Conservation (phyloP, 2,888 invertebrate genomes). For the Ophion obscuratus region DNA sequence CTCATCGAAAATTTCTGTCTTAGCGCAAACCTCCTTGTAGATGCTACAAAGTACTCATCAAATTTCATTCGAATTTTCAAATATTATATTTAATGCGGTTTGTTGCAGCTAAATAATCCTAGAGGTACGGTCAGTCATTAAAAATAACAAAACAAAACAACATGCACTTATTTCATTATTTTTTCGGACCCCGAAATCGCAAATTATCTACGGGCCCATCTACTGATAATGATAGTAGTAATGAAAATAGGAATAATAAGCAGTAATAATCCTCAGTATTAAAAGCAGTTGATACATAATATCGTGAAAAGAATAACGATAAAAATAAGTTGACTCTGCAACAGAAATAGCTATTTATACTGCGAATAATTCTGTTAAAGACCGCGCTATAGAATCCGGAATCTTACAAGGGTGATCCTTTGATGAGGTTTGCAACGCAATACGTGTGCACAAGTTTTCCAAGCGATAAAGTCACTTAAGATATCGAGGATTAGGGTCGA, state of each 20-base stretch:
- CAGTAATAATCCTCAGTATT: not conserved
- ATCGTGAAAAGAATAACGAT: not conserved
- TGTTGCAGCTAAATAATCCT: no score
- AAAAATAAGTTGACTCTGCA: not conserved
- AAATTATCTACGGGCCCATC: no score
- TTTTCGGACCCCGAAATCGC: no score
- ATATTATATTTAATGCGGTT: no score
- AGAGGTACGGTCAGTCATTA: no score
- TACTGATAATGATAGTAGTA: no score
- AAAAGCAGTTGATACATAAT: not conserved
- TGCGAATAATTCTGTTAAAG: not conserved
- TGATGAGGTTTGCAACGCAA: constrained; percentile 1
- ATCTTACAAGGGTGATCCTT: constrained; percentile 3
- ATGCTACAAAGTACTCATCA: not conserved
- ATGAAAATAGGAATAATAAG: not conserved
- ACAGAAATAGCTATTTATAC: not conserved
- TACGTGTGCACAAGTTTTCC: not conserved
- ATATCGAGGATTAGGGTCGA: constrained; percentile 22
- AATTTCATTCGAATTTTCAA: not conserved
- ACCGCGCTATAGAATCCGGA: not conserved
- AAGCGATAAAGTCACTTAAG: constrained; percentile 3
- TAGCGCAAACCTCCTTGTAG: not conserved
- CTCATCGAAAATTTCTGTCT: not conserved
- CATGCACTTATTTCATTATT: no score
- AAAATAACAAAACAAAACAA: no score